phyloP scores from a whole-genome alignment of 2,888 invertebrate species.

The Dilophus febrilis region DNA sequence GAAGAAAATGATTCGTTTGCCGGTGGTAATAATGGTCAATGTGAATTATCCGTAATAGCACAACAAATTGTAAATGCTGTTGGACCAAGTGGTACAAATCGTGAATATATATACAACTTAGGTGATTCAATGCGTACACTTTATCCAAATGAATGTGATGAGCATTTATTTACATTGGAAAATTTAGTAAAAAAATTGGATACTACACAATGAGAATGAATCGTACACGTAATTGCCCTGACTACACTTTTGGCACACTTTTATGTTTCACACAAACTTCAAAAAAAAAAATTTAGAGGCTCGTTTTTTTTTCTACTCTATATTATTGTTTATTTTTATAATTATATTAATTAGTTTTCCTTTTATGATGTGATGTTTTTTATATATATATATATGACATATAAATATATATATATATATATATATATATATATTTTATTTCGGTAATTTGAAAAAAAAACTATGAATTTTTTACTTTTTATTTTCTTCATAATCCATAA shows the following conservation, averaged over 20 bases:
- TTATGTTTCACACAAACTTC: neutral
- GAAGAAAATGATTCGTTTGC: conserved; percentile 64
- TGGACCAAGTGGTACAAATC: conserved; percentile 82
- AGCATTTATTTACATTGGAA: conserved; percentile 62
- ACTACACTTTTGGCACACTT: too few relatives aligned
- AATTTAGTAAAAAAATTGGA: conserved; percentile 32
- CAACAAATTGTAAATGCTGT: conserved; percentile 50
- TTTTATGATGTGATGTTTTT: neutral
- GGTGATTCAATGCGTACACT: conserved; percentile 60
- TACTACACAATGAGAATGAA: neutral
- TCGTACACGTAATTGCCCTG: neutral
- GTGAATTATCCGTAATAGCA: conserved; percentile 44
- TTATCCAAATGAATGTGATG: conserved; percentile 53
- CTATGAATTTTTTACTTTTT: too few relatives aligned
- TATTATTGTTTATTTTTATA: neutral
- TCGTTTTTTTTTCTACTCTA: neutral
- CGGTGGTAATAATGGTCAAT: conserved; percentile 44
- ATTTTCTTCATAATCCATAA: too few relatives aligned
- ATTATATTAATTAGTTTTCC: neutral
- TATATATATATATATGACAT: too few relatives aligned
- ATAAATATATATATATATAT: too few relatives aligned
- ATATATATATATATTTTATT: too few relatives aligned
- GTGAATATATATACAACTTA: conserved; percentile 78
- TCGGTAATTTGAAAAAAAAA: too few relatives aligned
- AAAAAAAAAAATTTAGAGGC: neutral